Base-by-base conservation (phyloP, 2,113 vertebrate species). In the Puffinus mauretanicus region DNA sequence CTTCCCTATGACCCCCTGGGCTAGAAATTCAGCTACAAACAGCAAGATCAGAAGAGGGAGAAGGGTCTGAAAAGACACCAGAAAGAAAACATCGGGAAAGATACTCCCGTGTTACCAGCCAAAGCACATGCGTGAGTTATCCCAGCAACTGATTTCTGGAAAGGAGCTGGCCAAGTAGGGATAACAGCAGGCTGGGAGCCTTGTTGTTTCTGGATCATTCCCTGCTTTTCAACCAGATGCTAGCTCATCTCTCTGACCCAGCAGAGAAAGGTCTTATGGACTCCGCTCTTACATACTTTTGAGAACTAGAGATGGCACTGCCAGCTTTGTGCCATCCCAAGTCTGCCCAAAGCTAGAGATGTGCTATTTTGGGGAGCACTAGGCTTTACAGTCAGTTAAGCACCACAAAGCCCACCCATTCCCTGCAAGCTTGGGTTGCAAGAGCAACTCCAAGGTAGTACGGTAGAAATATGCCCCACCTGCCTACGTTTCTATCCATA, bases 81-180 rank as follows among this genome's bases (percentile, higher is more conserved):
- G 21, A 26, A 66, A 58, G 26, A 82, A 78, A 70, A 70, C 11
- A 13, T 1, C 18, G 9, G 46, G 34, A 42, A 84, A 82, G 21
- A 49, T 8, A 36, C 6, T 32, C 17, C 46, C 32, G 10, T 2
- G 0, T 55, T 47, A 54, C 11, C 27, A 82, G n/a, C 30, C 38
- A 54, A 58, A 82, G 61, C 10, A 77, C 29, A 30, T 0, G 1
- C 47, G 60, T 0, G 0, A 89, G 57, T 30, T 7, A 70, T 29
- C 51, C 36, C n/a, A 90, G n/a, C 57, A 79, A 21, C 6, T 15
- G 34, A 61, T 49, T 65, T 69, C 15, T 66, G 65, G 44, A 84
- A 82, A 93, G 62, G 29, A 42, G 30, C 52, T 29, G 46, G 27
- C 46, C 19, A 30, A n/a, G 72, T 0, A 62, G 22, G 47, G 7